Conservation (phyloP, 2,797 vertebrate species). For the Octomys mimax region DNA sequence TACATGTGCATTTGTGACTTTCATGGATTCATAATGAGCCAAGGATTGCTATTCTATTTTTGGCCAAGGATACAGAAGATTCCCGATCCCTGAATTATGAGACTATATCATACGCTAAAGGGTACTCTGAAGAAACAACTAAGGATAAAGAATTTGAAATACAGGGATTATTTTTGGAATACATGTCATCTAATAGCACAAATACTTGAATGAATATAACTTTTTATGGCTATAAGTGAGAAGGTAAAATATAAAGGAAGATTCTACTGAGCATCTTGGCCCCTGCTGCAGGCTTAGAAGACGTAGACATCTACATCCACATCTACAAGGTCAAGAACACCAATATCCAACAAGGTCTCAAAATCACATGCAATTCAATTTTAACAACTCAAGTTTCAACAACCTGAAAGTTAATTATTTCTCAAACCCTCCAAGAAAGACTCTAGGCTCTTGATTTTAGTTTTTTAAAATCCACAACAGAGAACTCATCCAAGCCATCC, state of each 20-base stretch:
- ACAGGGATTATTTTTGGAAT: neutral
- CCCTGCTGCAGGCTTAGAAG: neutral
- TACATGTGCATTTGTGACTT: too few relatives aligned
- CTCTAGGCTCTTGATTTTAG: neutral
- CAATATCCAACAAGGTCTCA: neutral
- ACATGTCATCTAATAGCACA: too few relatives aligned
- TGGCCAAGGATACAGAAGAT: neutral
- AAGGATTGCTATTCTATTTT: rapidly evolving
- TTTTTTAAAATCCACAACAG: neutral
- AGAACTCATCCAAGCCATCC: neutral
- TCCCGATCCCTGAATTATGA: neutral
- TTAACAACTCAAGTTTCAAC: neutral
- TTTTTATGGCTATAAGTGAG: neutral
- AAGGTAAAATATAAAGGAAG: neutral
- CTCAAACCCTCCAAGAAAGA: neutral
- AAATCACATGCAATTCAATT: too few relatives aligned
- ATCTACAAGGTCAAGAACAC: neutral
- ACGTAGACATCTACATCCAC: neutral
- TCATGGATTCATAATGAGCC: neutral
- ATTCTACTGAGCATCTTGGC: too few relatives aligned
- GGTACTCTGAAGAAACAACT: neutral
- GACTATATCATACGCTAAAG: neutral
- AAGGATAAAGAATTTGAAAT: neutral
- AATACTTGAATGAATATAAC: neutral
- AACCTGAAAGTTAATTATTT: neutral